Evolutionary conservation across 2,888 invertebrate genomes (phyloP).

Genomic region (Troides oblongomaculatus): DNA sequence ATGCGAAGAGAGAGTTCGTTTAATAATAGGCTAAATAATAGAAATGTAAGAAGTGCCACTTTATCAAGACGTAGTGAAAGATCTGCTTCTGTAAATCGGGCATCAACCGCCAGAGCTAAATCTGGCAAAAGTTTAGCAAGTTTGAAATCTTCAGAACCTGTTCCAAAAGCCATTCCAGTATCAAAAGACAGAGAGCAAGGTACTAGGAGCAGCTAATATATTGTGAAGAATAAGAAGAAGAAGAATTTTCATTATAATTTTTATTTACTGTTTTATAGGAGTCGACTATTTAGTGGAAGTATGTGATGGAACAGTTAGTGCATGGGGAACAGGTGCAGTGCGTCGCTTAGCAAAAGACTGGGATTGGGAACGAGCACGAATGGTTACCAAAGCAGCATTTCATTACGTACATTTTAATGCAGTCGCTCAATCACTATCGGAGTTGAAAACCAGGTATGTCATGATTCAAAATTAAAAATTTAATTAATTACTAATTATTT

Average conservation of each 20-base stretch:
- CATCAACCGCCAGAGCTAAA: constrained; percentile 83
- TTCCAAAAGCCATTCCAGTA: constrained; percentile 68
- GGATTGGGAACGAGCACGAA: constrained; percentile 87
- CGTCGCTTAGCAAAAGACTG: constrained; percentile 89
- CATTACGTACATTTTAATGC: constrained; percentile 93
- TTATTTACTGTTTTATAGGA: constrained; percentile 66
- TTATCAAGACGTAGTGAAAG: constrained; percentile 67
- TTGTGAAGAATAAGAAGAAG: background rate
- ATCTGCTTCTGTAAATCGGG: constrained; percentile 76
- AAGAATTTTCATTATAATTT: background rate
- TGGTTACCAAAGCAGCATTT: constrained; percentile 91
- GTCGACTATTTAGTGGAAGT: constrained; percentile 95
- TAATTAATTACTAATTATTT: too few species aligned
- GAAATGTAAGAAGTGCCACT: constrained; percentile 76
- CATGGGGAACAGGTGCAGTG: constrained; percentile 93
- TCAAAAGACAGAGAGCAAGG: constrained; percentile 87
- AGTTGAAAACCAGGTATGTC: constrained; percentile 83
- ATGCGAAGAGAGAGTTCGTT: constrained; percentile 65
- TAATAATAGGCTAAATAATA: constrained; percentile 58
- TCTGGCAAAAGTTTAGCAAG: constrained; percentile 72
- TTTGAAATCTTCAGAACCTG: constrained; percentile 74
- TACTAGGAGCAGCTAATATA: constrained; percentile 39
- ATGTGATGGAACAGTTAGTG: constrained; percentile 88
- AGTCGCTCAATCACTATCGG: constrained; percentile 85
- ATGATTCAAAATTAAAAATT: background rate